Conservation (phyloP, 2,888 invertebrate genomes). For the Rhynchonema sp. region DNA sequence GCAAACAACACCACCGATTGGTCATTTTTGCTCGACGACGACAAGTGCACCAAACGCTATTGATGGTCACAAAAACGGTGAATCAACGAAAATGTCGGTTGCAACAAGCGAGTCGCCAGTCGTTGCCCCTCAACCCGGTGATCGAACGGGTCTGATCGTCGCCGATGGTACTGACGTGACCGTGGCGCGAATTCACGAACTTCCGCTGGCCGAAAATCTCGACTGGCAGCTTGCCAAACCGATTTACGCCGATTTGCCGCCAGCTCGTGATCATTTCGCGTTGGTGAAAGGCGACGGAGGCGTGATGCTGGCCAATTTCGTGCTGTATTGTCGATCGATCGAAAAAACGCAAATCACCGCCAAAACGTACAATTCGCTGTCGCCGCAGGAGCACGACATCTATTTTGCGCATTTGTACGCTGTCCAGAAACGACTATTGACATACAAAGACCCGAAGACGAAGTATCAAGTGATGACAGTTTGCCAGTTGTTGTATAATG, state of each 20-base stretch:
- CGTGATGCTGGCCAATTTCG: slow-evolving; percentile 20
- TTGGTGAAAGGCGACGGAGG: slow-evolving; percentile 15
- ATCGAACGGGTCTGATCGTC: no score
- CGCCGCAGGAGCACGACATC: slow-evolving; percentile 17
- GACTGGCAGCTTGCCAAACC: not conserved
- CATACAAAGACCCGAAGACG: slow-evolving; percentile 17
- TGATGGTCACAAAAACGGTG: no score
- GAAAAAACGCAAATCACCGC: slow-evolving; percentile 13
- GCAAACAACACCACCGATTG: no score
- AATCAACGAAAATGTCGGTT: no score
- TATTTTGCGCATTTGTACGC: slow-evolving; percentile 21
- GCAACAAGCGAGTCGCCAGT: no score
- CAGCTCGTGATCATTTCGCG: slow-evolving; percentile 7
- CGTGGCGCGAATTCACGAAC: no score
- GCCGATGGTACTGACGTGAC: no score
- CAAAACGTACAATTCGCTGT: slow-evolving; percentile 16
- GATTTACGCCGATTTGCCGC: not conserved
- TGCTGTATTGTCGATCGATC: slow-evolving; percentile 21
- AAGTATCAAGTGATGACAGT: slow-evolving; percentile 15
- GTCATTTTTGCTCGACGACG: no score
- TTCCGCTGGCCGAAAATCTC: not conserved
- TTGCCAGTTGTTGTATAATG: slow-evolving; percentile 16
- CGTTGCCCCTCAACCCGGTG: no score
- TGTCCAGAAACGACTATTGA: slow-evolving; percentile 17
- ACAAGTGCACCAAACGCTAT: no score